Evolutionary conservation across 1,140 invertebrate genomes (phyloP).

Genomic region (Aphaenogaster ashmeadi): DNA sequence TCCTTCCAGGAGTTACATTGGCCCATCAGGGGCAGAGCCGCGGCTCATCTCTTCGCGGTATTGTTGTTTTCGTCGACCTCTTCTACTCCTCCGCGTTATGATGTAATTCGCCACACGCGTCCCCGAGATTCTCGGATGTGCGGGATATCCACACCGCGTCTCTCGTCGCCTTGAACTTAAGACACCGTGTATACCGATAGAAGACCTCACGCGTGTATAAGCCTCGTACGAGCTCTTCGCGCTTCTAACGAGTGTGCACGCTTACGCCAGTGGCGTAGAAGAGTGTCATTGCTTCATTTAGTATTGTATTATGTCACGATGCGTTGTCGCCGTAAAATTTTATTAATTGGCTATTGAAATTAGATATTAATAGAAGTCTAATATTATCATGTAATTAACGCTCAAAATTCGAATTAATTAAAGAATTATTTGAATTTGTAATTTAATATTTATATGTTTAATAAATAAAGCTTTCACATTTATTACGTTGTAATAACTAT

Average conservation of each 20-base stretch:
- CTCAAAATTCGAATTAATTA: background rate
- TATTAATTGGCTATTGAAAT: background rate
- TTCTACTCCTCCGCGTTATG: constrained; percentile 22
- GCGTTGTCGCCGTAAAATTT: background rate
- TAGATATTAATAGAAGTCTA: background rate
- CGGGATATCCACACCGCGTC: constrained; percentile 18
- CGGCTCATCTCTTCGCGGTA: constrained; percentile 35
- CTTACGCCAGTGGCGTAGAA: constrained; percentile 46
- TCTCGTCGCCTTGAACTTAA: constrained; percentile 61
- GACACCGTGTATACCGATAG: constrained; percentile 32
- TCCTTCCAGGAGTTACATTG: constrained; percentile 39
- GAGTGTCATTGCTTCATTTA: background rate
- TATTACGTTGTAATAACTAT: constrained; percentile 5
- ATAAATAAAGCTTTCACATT: background rate
- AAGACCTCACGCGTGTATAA: constrained; percentile 36
- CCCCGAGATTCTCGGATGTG: constrained; percentile 25
- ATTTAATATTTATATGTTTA: background rate
- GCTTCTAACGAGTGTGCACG: constrained; percentile 30
- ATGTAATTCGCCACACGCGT: constrained; percentile 56
- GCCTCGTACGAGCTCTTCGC: constrained; percentile 5
- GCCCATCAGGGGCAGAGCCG: background rate
- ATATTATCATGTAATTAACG: background rate
- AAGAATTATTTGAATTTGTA: background rate
- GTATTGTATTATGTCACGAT: background rate
- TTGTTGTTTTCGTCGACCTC: constrained; percentile 21